These are phyloP conservation scores for Heterocephalus glaber DNA, from an alignment of 2,113 vertebrate species.

Conservation along the genomic window DNA sequence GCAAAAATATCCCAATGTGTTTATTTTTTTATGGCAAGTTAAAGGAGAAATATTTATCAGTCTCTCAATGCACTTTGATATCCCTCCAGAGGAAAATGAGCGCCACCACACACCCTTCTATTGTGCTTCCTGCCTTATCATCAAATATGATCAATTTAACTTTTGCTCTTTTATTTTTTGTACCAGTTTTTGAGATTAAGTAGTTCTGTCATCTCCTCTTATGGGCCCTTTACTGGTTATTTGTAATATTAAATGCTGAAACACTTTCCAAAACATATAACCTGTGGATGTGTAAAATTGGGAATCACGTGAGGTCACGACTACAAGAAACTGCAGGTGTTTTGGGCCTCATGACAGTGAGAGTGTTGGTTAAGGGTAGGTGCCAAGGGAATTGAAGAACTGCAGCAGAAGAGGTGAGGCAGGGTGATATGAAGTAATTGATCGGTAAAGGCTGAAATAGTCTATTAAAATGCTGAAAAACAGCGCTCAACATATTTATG, in stretches of 20 bases:
- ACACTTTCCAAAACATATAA: not conserved
- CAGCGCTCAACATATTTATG: not conserved
- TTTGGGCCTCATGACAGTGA: not conserved
- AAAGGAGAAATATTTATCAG: not conserved
- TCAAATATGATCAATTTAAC: constrained; percentile 1
- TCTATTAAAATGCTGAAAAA: not conserved
- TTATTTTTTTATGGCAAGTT: not conserved
- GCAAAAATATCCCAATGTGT: not conserved
- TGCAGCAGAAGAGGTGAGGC: not conserved
- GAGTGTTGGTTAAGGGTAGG: not conserved
- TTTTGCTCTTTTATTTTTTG: not conserved
- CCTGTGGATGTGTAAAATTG: not conserved
- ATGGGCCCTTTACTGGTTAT: not conserved
- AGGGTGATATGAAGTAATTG: not conserved
- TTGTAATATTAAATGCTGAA: not conserved
- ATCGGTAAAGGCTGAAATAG: not conserved
- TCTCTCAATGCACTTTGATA: not conserved
- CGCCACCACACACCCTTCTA: not conserved
- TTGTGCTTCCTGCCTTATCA: not conserved
- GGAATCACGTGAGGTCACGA: not conserved
- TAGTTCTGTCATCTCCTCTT: not conserved
- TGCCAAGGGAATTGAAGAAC: not conserved
- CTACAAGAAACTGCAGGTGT: not conserved
- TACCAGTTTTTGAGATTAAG: not conserved
- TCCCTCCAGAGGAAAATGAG: constrained; percentile 28